Evolutionary conservation across 1,140 invertebrate genomes (phyloP), one percentile per base, ranked within the genome.

Genomic region (Cherax destructor): DNA sequence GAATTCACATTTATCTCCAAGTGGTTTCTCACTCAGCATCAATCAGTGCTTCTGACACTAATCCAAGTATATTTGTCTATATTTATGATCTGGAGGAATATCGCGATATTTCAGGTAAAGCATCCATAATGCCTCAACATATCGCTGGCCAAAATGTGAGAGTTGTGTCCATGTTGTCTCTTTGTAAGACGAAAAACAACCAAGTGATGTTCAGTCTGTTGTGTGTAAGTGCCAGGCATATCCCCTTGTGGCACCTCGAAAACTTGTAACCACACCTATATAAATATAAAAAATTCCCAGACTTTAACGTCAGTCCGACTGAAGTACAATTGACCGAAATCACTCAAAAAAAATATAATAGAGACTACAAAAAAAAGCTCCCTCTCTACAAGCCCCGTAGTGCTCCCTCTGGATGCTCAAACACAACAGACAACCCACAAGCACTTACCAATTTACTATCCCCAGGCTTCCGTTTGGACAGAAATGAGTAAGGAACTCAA

Each of bases 401-500:
- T 24, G 30, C 72, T 56, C 77, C 80, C 72, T 72, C 47, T 83
- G 88, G 52, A 77, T 24, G 49, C 21, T 77, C 49, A n/a, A 83
- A 83, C 50, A 77, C 77, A 41, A 41, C 87, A 72, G 65, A 78
- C 52, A 47, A 74, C 24, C 87, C 79, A 81, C 61, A 52, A 88
- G 79, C 79, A 88, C 87, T 88, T 78, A 88, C 83, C 74, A 74
- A 80, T 91, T 86, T 91, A 85, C 89, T 85, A 91, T 85, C 83
- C 89, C 83, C 93, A 97, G 96, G 95, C 96, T 18, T 95, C 96
- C 3, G 97, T 97, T 93, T 96, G 96, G 93, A 94, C 96, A 85
- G 96, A 97, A 93, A 93, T 97, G 4, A 95, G 96, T 11, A 96
- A 96, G 93, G 97, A 98, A 94, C 91, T 97, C 18, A 96, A 96